A percentile compares a stretch with the other conserved stretches of the same genome.
Evolutionary conservation across 2,888 invertebrate species (phyloP).

Genomic region (Limnephilus auricula): DNA sequence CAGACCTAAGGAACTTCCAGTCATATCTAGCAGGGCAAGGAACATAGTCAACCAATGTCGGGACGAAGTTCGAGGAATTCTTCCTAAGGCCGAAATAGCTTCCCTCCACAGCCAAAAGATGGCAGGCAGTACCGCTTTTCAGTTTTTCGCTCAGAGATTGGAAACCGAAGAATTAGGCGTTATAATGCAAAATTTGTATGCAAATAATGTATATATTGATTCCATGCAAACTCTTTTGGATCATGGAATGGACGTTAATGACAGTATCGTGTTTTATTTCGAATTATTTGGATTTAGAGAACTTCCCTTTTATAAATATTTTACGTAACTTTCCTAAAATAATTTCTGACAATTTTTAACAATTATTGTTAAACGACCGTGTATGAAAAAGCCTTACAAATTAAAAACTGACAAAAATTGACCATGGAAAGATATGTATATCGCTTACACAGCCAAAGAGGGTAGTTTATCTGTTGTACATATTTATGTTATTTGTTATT

Average conservation of each 20-base stretch:
- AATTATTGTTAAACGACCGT: too few relatives aligned
- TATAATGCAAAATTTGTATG: background rate
- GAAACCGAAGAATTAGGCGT: conserved; percentile 22
- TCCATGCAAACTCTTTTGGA: background rate
- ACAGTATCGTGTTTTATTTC: conserved; percentile 18
- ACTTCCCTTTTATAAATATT: background rate
- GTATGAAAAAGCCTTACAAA: too few relatives aligned
- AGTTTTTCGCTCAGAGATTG: conserved; percentile 44
- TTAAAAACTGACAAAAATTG: too few relatives aligned
- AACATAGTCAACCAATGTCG: conserved; percentile 32
- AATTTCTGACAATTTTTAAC: too few relatives aligned
- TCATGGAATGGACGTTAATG: conserved; percentile 32
- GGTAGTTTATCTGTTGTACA: too few relatives aligned
- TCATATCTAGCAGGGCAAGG: background rate
- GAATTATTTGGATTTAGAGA: conserved; percentile 49
- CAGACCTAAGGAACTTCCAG: background rate
- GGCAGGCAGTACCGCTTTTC: conserved; percentile 34
- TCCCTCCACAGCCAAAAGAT: conserved; percentile 49
- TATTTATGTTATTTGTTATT: too few relatives aligned
- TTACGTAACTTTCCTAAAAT: background rate
- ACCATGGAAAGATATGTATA: too few relatives aligned
- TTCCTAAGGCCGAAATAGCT: conserved; percentile 51
- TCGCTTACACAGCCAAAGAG: too few relatives aligned
- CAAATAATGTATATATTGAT: conserved; percentile 7
- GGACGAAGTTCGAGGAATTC: conserved; percentile 46